These are phyloP conservation scores for Dasysyrphus tricinctus DNA, from an alignment of 2,888 invertebrate species.

Conservation along the genomic window DNA sequence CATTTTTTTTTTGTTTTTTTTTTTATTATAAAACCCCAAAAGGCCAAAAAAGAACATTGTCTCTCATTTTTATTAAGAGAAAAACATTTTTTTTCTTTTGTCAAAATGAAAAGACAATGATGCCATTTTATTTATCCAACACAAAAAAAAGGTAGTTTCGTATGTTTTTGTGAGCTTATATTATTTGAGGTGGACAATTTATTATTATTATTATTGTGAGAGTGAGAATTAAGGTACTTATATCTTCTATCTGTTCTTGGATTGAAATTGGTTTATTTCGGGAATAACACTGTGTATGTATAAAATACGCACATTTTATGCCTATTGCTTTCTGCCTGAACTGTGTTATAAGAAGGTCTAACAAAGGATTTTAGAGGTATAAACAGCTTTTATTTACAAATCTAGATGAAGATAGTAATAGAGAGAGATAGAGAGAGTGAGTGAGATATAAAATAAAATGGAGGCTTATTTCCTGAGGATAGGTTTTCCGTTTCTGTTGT, in stretches of 20 bases:
- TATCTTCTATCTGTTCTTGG: not conserved
- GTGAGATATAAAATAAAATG: not conserved
- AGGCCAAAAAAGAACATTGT: not conserved
- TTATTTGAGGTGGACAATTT: conserved; percentile 5
- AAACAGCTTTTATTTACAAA: not conserved
- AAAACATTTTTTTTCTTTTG: not conserved
- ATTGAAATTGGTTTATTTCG: conserved; percentile 11
- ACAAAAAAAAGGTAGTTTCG: not conserved
- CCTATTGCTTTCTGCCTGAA: not conserved
- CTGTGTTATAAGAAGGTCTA: not conserved
- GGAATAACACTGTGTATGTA: not conserved
- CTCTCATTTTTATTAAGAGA: not conserved
- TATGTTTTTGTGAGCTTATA: conserved; percentile 11
- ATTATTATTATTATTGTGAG: conserved; percentile 3
- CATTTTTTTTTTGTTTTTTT: not conserved
- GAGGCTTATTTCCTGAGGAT: not conserved
- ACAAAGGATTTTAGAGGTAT: conserved; percentile 11
- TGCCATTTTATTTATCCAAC: conserved; percentile 1
- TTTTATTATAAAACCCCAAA: not conserved
- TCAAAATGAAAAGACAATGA: conserved; percentile 3
- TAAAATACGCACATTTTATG: conserved; percentile 13
- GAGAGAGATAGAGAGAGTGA: not conserved
- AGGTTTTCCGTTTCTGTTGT: not conserved
- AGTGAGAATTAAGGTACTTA: conserved; percentile 1
- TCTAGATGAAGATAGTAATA: not conserved